Base-by-base conservation (phyloP, 2,888 invertebrate genomes). In the Halictus ligatus region DNA sequence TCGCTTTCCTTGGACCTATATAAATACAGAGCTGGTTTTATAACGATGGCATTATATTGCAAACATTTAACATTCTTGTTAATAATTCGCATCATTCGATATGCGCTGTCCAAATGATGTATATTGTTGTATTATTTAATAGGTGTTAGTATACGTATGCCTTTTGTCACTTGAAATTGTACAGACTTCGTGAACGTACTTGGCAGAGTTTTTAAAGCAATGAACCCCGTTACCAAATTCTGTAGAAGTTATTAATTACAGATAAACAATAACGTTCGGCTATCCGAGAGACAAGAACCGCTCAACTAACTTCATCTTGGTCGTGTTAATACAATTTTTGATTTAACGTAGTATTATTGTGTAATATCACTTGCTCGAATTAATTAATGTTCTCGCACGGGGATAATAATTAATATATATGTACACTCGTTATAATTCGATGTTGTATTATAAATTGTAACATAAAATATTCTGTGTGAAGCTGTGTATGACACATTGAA, bases 21-120 rank as follows among this genome's bases (percentile, higher is more conserved):
- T 35, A 71, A 84, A 82, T 82, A 74, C 35, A 82, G 43, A 75
- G 58, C 75, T 67, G 40, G 72, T 73, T 76, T 76, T 43, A 60
- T 58, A 75, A 60, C 60, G 21, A 75, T 60, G 67, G 78, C 25
- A 83, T 71, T 83, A 54, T 78, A 46, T 82, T 25, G 58, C 6
- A 35, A 21, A 35, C 69, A 54, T 48, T 15, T 80, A 72, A 83
- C 50, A 48, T 46, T 81, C 7, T 76, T 72, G 29, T 54, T 60
- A 50, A 13, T 71, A 69, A 67, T 69, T 77, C 40, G 21, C 69
- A 77, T 78, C 50, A 71, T 60, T 69, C 58, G 40, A 69, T 77
- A 82, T 21, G 21, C 58, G 25, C 15, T 25, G 43, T 58, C 43
- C 71, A 71, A 50, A 25, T 81, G 58, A 50, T 35, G 5, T 64